Conservation (phyloP, 2,888 invertebrate genomes). For the Octonoba sinensis region DNA sequence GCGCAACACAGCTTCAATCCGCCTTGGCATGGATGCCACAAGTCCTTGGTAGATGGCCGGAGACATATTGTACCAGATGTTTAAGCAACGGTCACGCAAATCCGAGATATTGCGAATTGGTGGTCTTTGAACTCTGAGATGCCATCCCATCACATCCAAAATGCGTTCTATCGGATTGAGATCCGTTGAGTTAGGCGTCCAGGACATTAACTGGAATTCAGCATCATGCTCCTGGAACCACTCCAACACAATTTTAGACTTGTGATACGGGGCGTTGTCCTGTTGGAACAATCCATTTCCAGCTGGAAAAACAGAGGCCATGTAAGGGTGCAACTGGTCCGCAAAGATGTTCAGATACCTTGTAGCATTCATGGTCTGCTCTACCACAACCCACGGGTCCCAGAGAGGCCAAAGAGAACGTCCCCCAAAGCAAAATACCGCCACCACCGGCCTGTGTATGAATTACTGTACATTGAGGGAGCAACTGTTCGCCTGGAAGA, state of each 20-base stretch:
- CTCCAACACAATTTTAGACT: conserved; percentile 1
- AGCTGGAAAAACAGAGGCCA: neutral
- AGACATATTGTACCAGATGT: conserved; percentile 5
- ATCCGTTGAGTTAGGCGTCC: neutral
- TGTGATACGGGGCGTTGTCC: neutral
- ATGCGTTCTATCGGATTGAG: neutral
- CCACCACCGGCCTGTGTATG: neutral
- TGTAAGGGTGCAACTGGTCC: conserved; percentile 1
- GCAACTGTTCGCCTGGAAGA: conserved; percentile 6
- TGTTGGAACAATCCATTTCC: neutral
- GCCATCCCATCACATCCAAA: neutral
- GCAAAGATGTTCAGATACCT: neutral
- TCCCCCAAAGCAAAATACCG: neutral
- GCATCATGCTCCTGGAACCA: conserved; percentile 6
- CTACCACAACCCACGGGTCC: neutral
- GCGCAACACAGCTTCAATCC: neutral
- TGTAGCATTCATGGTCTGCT: conserved; percentile 6
- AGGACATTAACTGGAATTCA: conserved; percentile 2
- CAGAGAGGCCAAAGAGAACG: neutral
- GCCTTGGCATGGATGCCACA: conserved; percentile 5
- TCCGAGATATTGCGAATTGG: conserved; percentile 4
- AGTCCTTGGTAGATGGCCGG: too few relatives aligned
- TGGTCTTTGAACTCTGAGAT: neutral
- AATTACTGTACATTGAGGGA: neutral
- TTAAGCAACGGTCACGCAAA: conserved; percentile 3